Evolutionary conservation across 2,888 invertebrate species (phyloP).

Genomic region (Toxonevra muliebris): DNA sequence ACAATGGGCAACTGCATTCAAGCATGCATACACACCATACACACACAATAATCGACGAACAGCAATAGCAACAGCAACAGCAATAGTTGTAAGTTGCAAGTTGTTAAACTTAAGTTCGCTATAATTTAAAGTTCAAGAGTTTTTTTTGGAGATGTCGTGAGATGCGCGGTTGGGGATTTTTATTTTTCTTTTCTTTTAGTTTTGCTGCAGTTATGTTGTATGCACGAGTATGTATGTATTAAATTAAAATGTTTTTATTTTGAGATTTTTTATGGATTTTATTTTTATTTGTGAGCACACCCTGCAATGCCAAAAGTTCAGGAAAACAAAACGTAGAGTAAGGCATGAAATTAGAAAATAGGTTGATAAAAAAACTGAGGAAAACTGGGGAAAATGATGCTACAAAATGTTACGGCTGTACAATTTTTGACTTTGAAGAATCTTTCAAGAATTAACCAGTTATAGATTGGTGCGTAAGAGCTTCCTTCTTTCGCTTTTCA

Average conservation of each 20-base stretch:
- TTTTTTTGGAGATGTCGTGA: conserved; percentile 36
- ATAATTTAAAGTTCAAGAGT: conserved; percentile 42
- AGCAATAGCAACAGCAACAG: conserved; percentile 10
- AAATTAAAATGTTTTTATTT: too few relatives aligned
- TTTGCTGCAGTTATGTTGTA: too few relatives aligned
- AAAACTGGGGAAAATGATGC: neutral
- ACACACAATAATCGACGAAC: neutral
- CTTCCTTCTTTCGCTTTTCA: too few relatives aligned
- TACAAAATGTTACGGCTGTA: neutral
- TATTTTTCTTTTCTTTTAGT: conserved; percentile 10
- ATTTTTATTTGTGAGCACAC: conserved; percentile 8
- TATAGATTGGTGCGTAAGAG: too few relatives aligned
- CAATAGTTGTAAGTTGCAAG: conserved; percentile 7
- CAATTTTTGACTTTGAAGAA: neutral
- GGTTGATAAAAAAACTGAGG: neutral
- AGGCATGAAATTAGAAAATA: conserved; percentile 21
- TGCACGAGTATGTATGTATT: too few relatives aligned
- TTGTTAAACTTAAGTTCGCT: conserved; percentile 28
- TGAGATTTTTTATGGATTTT: neutral
- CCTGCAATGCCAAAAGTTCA: conserved; percentile 31
- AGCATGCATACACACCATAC: neutral
- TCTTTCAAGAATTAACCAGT: neutral
- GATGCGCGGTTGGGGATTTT: conserved; percentile 25
- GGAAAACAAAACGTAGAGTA: neutral
- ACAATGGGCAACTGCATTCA: too few relatives aligned